Percentiles rank a stretch among this genome's conserved stretches.
phyloP scores from a whole-genome alignment of 2,888 invertebrate species.

The Endomychus coccineus region DNA sequence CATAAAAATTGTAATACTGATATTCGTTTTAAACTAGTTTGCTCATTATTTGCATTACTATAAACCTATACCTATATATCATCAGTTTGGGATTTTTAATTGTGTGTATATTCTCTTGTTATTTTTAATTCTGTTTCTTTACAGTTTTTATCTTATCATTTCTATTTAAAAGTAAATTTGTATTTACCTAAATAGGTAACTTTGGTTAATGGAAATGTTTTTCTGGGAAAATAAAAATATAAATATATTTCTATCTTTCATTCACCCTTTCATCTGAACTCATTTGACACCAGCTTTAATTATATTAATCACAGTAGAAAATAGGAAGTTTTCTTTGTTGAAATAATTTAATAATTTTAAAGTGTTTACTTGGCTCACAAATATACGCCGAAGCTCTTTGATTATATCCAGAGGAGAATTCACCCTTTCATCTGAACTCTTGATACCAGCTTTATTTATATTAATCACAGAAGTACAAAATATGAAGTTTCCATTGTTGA shows the following conservation, averaged over 20 bases:
- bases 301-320: too few species aligned
- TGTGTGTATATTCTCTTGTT: slow-evolving; percentile 9
- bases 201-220: slow-evolving; percentile 13
- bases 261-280: not conserved
- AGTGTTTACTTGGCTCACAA: too few species aligned
- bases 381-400: too few species aligned
- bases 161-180: slow-evolving; percentile 4
- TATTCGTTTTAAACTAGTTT: slow-evolving; percentile 5
- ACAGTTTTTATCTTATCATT: slow-evolving; percentile 9
- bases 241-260: slow-evolving; percentile 5
- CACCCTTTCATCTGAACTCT: too few species aligned
- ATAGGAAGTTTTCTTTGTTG: too few species aligned
- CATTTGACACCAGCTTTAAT: too few species aligned
- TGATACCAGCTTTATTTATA: too few species aligned
- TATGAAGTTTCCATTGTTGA: too few species aligned
- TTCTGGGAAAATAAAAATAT: slow-evolving; percentile 14
- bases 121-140: slow-evolving; percentile 6
- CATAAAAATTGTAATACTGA: slow-evolving; percentile 22
- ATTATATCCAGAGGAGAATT: too few species aligned
- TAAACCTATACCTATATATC: slow-evolving; percentile 1
- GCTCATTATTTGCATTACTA: slow-evolving; percentile 4
- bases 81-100: slow-evolving; percentile 7
- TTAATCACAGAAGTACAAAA: too few species aligned
- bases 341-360: too few species aligned
- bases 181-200: too few species aligned